Conservation (phyloP, 2,888 invertebrate species). For the Dendrolimus pini region DNA sequence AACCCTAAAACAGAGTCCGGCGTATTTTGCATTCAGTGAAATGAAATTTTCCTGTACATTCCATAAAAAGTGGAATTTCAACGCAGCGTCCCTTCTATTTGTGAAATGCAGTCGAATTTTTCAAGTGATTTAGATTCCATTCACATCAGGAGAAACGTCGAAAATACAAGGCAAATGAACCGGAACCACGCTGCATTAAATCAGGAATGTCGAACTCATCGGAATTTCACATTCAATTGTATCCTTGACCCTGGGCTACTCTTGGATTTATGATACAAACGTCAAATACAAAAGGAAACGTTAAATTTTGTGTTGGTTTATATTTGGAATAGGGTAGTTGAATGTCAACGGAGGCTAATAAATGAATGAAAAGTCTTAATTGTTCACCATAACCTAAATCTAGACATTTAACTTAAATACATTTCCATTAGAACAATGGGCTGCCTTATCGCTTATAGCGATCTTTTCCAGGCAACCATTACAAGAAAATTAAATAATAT, state of each 20-base stretch:
- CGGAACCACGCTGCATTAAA: constrained; percentile 35
- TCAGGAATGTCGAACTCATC: constrained; percentile 2
- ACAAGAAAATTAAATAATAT: too few relatives aligned
- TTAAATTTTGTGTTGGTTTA: too few relatives aligned
- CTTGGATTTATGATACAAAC: too few relatives aligned
- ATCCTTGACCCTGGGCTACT: background rate
- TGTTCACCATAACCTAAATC: too few relatives aligned
- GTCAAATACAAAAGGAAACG: too few relatives aligned
- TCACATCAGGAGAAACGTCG: constrained; percentile 51
- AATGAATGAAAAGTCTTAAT: too few relatives aligned
- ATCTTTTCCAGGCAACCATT: too few relatives aligned
- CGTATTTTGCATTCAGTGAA: constrained; percentile 13
- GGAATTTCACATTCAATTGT: constrained; percentile 1
- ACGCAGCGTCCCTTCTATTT: constrained; percentile 10
- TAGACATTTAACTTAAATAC: too few relatives aligned
- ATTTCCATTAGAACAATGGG: too few relatives aligned
- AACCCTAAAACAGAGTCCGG: background rate
- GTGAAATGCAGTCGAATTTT: constrained; percentile 49
- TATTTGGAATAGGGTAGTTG: too few relatives aligned
- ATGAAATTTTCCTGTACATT: constrained; percentile 5
- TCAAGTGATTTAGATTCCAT: constrained; percentile 68
- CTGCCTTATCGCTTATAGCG: too few relatives aligned
- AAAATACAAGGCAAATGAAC: constrained; percentile 57
- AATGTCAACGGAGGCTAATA: too few relatives aligned
- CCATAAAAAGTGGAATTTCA: constrained; percentile 21